These are phyloP conservation scores for Temnothorax unifasciatus DNA, from an alignment of 2,888 invertebrate genomes.

Conservation along the genomic window DNA sequence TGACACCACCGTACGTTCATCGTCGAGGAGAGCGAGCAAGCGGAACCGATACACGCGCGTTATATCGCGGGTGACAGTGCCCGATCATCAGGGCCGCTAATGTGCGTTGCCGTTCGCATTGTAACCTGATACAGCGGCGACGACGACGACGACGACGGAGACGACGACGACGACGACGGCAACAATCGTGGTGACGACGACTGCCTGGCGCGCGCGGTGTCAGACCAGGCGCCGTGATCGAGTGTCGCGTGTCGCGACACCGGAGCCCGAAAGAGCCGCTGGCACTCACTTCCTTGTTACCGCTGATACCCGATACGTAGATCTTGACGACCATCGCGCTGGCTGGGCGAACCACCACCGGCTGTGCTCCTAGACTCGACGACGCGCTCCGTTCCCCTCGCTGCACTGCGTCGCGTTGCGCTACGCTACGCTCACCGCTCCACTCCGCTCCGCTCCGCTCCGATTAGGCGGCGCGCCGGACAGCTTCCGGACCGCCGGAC, in stretches of 20 bases:
- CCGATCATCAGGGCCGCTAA: slow-evolving; percentile 7
- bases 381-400: slow-evolving; percentile 4
- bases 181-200: background rate
- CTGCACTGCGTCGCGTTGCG: slow-evolving; percentile 15
- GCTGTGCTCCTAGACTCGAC: slow-evolving; percentile 61
- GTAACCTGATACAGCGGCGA: slow-evolving; percentile 79
- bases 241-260: background rate
- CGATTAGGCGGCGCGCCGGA: slow-evolving; percentile 41
- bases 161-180: background rate
- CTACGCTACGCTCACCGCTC: background rate
- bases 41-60: slow-evolving; percentile 16
- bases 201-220: slow-evolving; percentile 10
- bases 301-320: slow-evolving; percentile 96
- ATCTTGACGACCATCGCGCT: slow-evolving; percentile 95
- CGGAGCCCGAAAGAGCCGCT: background rate
- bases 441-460: slow-evolving; percentile 28
- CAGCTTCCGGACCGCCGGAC: background rate
- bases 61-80: slow-evolving; percentile 42
- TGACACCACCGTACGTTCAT: slow-evolving; percentile 1
- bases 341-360: slow-evolving; percentile 56
- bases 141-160: slow-evolving; percentile 34
- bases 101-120: slow-evolving; percentile 26
- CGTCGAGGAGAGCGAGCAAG: background rate
- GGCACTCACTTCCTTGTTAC: slow-evolving; percentile 95
- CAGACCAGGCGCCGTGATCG: slow-evolving; percentile 30